phyloP scores from a whole-genome alignment of 64 coral and sea anemone species.

The Anthopleura sola region DNA sequence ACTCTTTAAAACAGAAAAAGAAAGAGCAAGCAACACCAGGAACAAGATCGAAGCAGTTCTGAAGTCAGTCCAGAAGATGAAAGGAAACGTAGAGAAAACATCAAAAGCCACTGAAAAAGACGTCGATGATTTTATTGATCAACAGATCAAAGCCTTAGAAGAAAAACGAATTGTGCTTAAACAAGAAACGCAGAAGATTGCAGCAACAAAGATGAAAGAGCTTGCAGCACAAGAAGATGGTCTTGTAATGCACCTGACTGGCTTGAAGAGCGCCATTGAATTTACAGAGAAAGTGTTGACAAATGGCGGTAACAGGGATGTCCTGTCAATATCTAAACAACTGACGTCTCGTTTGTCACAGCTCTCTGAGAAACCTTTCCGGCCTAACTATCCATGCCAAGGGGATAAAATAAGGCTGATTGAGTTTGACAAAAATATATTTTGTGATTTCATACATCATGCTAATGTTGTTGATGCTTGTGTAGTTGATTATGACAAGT shows the following conservation, averaged over 20 bases:
- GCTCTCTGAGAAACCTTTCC: background rate
- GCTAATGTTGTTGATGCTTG: background rate
- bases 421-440: background rate
- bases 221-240: conserved; percentile 1
- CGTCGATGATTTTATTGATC: background rate
- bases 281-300: background rate
- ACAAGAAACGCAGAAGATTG: background rate
- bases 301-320: background rate
- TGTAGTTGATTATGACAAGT: background rate
- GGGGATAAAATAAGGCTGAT: background rate
- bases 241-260: background rate
- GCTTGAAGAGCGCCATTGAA: background rate
- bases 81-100: background rate
- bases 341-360: background rate
- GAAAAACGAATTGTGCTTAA: background rate
- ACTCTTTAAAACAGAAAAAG: background rate
- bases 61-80: conserved; percentile 16
- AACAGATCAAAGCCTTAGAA: background rate
- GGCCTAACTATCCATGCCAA: background rate
- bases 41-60: background rate
- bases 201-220: background rate
- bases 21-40: background rate
- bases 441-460: background rate
- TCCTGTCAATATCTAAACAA: conserved; percentile 12
- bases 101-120: background rate